Evolutionary conservation across 2,797 vertebrate genomes (phyloP).

Genomic region (Karalla daura): DNA sequence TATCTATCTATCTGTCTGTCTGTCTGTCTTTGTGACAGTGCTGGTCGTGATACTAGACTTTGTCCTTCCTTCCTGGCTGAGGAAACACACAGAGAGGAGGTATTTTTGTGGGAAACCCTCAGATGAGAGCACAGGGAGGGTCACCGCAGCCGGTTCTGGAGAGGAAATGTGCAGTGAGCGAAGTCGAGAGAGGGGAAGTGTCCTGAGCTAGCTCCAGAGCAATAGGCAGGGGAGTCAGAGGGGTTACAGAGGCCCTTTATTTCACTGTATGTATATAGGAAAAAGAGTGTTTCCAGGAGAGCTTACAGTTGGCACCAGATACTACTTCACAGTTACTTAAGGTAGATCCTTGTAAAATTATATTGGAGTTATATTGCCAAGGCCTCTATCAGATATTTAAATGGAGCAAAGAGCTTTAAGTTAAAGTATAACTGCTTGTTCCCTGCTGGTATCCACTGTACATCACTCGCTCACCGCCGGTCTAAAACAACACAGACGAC

Average conservation of each 20-base stretch:
- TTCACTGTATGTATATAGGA: background rate
- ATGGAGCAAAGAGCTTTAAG: background rate
- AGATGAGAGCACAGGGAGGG: slow-evolving; percentile 7
- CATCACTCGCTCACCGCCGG: background rate
- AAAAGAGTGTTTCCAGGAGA: background rate
- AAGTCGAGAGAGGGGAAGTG: background rate
- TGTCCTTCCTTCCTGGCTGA: slow-evolving; percentile 1
- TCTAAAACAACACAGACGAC: slow-evolving; percentile 17
- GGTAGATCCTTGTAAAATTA: too few relatives aligned
- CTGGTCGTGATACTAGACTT: background rate
- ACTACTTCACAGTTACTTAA: too few relatives aligned
- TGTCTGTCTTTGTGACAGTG: background rate
- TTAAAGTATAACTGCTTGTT: background rate
- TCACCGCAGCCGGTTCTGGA: slow-evolving; percentile 5
- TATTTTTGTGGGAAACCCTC: slow-evolving; percentile 19
- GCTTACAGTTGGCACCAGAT: background rate
- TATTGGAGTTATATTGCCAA: background rate
- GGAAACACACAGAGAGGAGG: slow-evolving; percentile 28
- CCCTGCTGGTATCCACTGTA: background rate
- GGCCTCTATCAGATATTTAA: background rate
- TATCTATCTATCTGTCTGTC: background rate
- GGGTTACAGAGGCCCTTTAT: background rate
- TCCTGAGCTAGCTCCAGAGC: background rate
- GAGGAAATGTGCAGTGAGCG: slow-evolving; percentile 14
- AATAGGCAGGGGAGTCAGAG: background rate